Percentiles rank a stretch among this genome's conserved stretches.
These are phyloP conservation scores for Megalops atlanticus DNA, from an alignment of 2,113 vertebrate species.

Conservation along the genomic window DNA sequence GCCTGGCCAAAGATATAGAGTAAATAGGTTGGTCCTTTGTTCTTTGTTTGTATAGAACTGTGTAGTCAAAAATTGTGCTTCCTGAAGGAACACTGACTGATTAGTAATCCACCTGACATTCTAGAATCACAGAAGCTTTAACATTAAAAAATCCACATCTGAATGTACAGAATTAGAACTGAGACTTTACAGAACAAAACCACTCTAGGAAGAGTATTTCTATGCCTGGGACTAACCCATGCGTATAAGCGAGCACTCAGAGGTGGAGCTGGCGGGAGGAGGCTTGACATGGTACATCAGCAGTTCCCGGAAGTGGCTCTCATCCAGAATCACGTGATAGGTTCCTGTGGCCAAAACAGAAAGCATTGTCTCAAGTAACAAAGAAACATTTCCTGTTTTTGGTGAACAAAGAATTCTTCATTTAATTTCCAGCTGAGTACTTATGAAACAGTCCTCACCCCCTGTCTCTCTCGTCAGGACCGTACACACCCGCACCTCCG, in stretches of 20 bases:
- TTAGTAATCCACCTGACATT: no score
- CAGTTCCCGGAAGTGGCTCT: conserved; percentile 91
- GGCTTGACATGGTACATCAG: conserved; percentile 89
- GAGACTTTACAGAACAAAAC: not conserved
- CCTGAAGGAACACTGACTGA: no score
- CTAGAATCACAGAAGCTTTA: no score
- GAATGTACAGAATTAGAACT: no score
- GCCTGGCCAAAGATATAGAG: no score
- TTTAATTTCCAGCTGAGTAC: not conserved
- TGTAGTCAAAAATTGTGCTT: no score
- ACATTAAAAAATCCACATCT: no score
- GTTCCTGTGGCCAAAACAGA: conserved; percentile 62
- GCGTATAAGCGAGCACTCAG: conserved; percentile 94
- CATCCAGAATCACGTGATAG: conserved; percentile 94
- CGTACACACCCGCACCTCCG: conserved; percentile 94
- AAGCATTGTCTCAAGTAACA: not conserved
- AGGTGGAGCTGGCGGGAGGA: conserved; percentile 84
- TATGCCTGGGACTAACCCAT: conserved; percentile 93
- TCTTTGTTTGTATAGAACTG: no score
- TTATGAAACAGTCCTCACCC: conserved; percentile 66
- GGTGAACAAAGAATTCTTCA: not conserved
- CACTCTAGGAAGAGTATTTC: not conserved
- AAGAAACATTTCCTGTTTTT: not conserved
- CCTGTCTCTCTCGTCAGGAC: conserved; percentile 90
- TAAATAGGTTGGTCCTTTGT: no score